These are phyloP conservation scores for Anolis carolinensis DNA, from an alignment of 2,113 vertebrate genomes.

Conservation along the genomic window DNA sequence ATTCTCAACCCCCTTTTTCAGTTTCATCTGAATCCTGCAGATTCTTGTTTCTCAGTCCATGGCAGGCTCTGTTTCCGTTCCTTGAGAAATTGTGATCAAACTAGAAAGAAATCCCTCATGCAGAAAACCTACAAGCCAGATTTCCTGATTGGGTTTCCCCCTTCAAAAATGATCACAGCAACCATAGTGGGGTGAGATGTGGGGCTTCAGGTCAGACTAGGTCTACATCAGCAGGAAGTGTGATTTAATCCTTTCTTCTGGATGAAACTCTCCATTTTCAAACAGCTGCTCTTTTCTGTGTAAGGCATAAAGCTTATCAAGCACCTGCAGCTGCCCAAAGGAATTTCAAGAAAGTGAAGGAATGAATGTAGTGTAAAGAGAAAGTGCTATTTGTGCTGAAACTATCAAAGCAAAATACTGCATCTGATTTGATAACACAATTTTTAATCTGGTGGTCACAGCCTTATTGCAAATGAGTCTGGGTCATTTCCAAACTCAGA, in stretches of 20 bases:
- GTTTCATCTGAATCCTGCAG: background rate
- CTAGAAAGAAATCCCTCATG: background rate
- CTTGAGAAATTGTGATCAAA: background rate
- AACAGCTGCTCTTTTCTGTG: background rate
- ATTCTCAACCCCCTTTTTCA: background rate
- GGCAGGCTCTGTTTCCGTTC: background rate
- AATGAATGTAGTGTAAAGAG: background rate
- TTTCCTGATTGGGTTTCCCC: no score
- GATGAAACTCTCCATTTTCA: background rate
- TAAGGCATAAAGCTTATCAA: background rate
- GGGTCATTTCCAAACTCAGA: background rate
- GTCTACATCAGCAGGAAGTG: background rate
- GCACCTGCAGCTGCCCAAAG: background rate
- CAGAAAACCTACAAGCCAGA: background rate
- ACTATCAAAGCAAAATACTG: no score
- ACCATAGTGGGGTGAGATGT: background rate
- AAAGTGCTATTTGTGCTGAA: background rate
- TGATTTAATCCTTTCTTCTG: background rate
- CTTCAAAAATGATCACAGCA: background rate
- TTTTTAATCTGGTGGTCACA: background rate
- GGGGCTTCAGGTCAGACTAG: background rate
- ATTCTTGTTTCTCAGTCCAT: background rate
- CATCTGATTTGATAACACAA: background rate
- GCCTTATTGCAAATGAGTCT: background rate
- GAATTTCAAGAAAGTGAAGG: background rate